phyloP scores from a whole-genome alignment of 2,797 vertebrate genomes.

The Scomberomorus guttatus region DNA sequence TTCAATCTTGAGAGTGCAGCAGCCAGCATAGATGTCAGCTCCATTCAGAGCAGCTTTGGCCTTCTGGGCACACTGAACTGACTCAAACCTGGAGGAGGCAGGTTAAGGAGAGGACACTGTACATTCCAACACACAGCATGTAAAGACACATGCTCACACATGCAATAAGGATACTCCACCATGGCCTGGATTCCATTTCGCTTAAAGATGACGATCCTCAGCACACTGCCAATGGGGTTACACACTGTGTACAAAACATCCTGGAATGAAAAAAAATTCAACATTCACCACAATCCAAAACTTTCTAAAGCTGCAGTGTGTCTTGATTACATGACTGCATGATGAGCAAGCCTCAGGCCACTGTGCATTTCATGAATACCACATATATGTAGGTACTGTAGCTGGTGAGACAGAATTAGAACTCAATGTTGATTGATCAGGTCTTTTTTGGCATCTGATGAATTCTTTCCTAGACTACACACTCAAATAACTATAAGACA shows the following conservation, averaged over 20 bases:
- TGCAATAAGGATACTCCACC: conserved; percentile 94
- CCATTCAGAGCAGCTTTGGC: conserved; percentile 97
- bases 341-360: background rate
- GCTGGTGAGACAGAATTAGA: background rate
- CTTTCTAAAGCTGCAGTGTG: background rate
- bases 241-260: conserved; percentile 97
- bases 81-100: conserved; percentile 88
- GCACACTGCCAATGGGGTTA: conserved; percentile 96
- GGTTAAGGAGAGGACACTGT: conserved; percentile 85
- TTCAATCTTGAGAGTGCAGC: conserved; percentile 98
- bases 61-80: conserved; percentile 95
- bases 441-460: too few relatives aligned
- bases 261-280: conserved; percentile 70
- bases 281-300: background rate
- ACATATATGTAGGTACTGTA: background rate
- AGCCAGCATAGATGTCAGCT: conserved; percentile 98
- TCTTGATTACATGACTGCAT: conserved; percentile 3
- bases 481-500: background rate
- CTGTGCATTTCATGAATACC: background rate
- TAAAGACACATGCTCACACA: background rate
- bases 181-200: conserved; percentile 98
- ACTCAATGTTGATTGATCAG: background rate
- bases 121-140: conserved; percentile 16
- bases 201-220: conserved; percentile 98
- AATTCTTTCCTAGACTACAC: too few relatives aligned